Evolutionary conservation across 1,140 invertebrate genomes (phyloP), one percentile per base, ranked within the genome.

Genomic region (Drosophila takahashii): DNA sequence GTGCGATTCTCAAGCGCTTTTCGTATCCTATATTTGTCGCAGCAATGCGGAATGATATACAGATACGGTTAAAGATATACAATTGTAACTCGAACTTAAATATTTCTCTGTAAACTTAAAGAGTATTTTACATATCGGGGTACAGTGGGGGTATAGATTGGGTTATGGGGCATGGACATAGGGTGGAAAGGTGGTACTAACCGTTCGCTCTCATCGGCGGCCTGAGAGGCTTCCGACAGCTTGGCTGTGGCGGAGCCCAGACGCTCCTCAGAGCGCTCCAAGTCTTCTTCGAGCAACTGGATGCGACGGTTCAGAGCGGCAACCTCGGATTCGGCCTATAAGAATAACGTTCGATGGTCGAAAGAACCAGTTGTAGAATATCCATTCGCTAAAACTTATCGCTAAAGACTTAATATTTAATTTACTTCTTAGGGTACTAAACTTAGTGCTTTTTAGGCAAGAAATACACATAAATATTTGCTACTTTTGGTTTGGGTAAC

Each of bases 201-300:
- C 99, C 99, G 98, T 97, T 99, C 98, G 92, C 98, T 99, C 94
- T 99, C 99, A 95, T 99, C 99, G 91, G 98, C 98, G 90, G 98
- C 97, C 93, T 99, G 98, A 79, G 98, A 99, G 84, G 99, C 99
- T 95, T 99, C 98, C 77, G 99, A 98, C 92, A 99, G 94, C 94
- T 99, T 99, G 92, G 96, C 96, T 89, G 98, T 98, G 93, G 98
- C 98, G 79, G 97, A 98, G 92, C 97, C 97, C 86, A 99, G 94
- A 93, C 98, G 96, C 93, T 99, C 98, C 93, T 99, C 98, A 73
- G 98, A 99, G 94, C 98, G 96, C 93, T 99, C 98, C 86, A 99
- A 95, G 93, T 99, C 98, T 93, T 99, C 98, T 94, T 99, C 98
- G 93, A 99, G 94, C 92, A 99, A 95, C 93, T 99, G 98, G 94